These are phyloP conservation scores for Rotaria macrura DNA, from an alignment of 2,888 invertebrate species.

Conservation along the genomic window DNA sequence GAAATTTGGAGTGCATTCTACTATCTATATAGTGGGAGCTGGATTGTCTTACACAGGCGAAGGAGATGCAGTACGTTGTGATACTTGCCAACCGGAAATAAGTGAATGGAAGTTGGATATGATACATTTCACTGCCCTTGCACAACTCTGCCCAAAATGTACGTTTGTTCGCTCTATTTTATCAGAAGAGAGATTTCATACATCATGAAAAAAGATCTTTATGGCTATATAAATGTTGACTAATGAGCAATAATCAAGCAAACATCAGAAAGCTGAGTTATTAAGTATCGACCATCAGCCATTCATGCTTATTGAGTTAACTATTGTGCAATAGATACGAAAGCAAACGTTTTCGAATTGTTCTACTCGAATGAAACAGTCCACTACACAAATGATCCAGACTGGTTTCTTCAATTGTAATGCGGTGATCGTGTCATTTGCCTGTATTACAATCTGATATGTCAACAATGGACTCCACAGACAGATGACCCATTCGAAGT, in stretches of 20 bases:
- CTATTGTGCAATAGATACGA: too few species aligned
- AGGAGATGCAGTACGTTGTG: neutral
- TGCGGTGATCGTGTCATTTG: neutral
- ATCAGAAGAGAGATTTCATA: neutral
- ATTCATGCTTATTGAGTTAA: too few species aligned
- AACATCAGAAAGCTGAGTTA: too few species aligned
- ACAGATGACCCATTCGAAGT: neutral
- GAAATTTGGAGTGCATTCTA: neutral
- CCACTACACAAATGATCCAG: too few species aligned
- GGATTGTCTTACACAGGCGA: neutral
- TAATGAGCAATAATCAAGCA: too few species aligned
- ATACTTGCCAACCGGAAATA: neutral
- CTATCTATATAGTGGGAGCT: neutral
- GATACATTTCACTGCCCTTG: neutral
- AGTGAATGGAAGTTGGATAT: neutral
- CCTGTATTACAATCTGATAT: neutral
- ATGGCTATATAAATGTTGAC: too few species aligned
- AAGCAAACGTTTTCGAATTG: too few species aligned
- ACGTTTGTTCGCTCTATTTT: neutral
- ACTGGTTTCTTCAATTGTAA: too few species aligned
- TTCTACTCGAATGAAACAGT: neutral
- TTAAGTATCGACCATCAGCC: too few species aligned
- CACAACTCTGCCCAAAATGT: neutral
- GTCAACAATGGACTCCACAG: neutral
- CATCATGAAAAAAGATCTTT: too few species aligned